A percentile compares a stretch with the other conserved stretches of the same genome.
These are phyloP conservation scores for Gobiocypris rarus DNA, from an alignment of 2,113 vertebrate species.

Conservation along the genomic window DNA sequence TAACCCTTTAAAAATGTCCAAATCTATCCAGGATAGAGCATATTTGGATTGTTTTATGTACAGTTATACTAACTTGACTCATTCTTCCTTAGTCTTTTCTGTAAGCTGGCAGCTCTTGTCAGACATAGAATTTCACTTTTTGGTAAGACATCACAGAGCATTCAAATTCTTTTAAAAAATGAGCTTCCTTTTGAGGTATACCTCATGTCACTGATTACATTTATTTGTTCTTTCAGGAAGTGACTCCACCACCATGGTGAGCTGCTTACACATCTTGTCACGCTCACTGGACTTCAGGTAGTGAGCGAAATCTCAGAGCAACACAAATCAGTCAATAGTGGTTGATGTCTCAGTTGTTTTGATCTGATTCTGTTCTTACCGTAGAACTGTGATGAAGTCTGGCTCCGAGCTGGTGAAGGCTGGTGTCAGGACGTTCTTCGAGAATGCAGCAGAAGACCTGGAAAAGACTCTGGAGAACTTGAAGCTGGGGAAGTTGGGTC, in stretches of 20 bases:
- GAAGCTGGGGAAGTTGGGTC: conserved; percentile 93
- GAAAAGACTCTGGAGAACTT: conserved; percentile 94
- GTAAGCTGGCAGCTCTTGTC: conserved; percentile 97
- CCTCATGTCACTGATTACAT: conserved; percentile 16
- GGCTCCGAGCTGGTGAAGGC: conserved; percentile 95
- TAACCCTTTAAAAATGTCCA: not conserved
- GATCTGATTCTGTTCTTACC: not conserved
- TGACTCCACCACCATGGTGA: conserved; percentile 94
- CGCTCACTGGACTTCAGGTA: conserved; percentile 92
- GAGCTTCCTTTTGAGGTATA: not conserved
- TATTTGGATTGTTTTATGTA: not conserved
- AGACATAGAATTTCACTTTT: conserved; percentile 99
- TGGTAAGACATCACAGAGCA: conserved; percentile 82
- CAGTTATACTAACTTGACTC: not conserved
- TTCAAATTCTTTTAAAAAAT: conserved; percentile 1
- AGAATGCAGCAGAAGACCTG: conserved; percentile 93
- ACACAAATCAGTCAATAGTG: not conserved
- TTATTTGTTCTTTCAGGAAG: conserved; percentile 80
- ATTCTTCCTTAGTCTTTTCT: conserved; percentile 87
- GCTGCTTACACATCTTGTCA: conserved; percentile 93
- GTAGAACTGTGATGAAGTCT: conserved; percentile 97
- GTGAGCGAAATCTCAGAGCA: not conserved
- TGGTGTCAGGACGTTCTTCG: conserved; percentile 89
- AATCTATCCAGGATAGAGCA: not conserved
- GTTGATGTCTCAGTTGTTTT: not conserved